Evolutionary conservation across 1,140 invertebrate genomes (phyloP).

Genomic region (Zaprionus tsacasi): DNA sequence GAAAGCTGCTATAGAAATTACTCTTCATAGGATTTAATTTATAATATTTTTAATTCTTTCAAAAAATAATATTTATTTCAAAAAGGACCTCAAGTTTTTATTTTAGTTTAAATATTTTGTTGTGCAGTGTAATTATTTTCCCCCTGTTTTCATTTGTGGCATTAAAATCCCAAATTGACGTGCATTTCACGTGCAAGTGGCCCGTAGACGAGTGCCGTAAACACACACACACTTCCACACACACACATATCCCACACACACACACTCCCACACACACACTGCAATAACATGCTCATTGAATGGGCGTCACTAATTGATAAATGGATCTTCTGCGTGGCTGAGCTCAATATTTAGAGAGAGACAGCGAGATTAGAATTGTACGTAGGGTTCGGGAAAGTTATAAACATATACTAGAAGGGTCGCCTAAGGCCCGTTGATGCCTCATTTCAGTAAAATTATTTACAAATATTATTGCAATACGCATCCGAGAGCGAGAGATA

Average conservation of each 20-base stretch:
- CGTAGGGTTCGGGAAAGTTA: not conserved
- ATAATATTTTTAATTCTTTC: too few species aligned
- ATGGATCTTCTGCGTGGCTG: conserved; percentile 68
- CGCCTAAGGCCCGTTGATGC: conserved; percentile 6
- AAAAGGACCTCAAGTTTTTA: too few species aligned
- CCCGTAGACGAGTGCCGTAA: conserved; percentile 39
- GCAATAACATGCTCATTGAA: conserved; percentile 54
- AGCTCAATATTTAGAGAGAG: conserved; percentile 29
- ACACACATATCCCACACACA: conserved; percentile 23
- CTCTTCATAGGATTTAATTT: too few species aligned
- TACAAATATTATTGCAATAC: conserved; percentile 36
- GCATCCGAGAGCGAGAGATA: conserved; percentile 28
- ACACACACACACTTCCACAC: not conserved
- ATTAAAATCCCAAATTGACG: conserved; percentile 74
- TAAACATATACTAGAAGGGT: not conserved
- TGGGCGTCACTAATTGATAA: conserved; percentile 80
- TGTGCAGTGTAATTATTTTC: conserved; percentile 37
- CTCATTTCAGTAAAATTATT: conserved; percentile 18
- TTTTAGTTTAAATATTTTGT: not conserved
- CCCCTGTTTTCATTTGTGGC: conserved; percentile 17
- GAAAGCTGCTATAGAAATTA: too few species aligned
- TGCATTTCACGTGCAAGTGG: conserved; percentile 70
- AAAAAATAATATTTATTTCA: too few species aligned
- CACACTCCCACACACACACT: conserved; percentile 13
- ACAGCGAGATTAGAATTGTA: not conserved